Evolutionary conservation across 2,888 invertebrate genomes (phyloP).

Genomic region (Myopa tessellatipennis): DNA sequence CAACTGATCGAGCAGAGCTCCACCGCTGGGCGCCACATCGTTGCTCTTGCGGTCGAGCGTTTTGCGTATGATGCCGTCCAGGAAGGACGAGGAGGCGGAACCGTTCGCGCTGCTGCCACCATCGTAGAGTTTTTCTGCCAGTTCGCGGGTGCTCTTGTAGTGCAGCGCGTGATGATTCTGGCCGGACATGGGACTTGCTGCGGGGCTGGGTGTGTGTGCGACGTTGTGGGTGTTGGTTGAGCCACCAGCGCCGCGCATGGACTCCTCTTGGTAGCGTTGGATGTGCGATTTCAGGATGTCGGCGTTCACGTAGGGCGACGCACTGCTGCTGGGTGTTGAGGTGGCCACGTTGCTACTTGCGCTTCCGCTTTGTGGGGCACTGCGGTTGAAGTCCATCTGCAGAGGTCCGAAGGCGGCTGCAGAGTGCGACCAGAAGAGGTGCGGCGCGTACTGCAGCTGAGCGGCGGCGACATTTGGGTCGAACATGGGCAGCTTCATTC

Average conservation of each 20-base stretch:
- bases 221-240: neutral
- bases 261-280: conserved; percentile 81
- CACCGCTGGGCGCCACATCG: conserved; percentile 65
- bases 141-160: conserved; percentile 71
- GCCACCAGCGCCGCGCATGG: conserved; percentile 48
- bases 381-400: conserved; percentile 60
- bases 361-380: conserved; percentile 42
- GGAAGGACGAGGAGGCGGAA: conserved; percentile 69
- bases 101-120: conserved; percentile 75
- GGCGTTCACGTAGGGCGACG: conserved; percentile 64
- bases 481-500: conserved; percentile 76
- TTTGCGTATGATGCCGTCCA: conserved; percentile 86
- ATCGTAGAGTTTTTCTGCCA: conserved; percentile 76
- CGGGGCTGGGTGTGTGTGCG: conserved; percentile 53
- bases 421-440: conserved; percentile 82
- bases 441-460: conserved; percentile 74
- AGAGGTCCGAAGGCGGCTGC: conserved; percentile 70
- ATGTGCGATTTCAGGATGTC: conserved; percentile 84
- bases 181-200: conserved; percentile 58
- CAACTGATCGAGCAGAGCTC: conserved; percentile 74
- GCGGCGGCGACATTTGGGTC: conserved; percentile 72
- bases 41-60: conserved; percentile 76
- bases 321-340: conserved; percentile 65
- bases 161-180: conserved; percentile 46
- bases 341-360: conserved; percentile 64